Percentiles rank a stretch among this genome's conserved stretches.
phyloP scores from a whole-genome alignment of 2,113 vertebrate genomes.

The Vidua chalybeata region DNA sequence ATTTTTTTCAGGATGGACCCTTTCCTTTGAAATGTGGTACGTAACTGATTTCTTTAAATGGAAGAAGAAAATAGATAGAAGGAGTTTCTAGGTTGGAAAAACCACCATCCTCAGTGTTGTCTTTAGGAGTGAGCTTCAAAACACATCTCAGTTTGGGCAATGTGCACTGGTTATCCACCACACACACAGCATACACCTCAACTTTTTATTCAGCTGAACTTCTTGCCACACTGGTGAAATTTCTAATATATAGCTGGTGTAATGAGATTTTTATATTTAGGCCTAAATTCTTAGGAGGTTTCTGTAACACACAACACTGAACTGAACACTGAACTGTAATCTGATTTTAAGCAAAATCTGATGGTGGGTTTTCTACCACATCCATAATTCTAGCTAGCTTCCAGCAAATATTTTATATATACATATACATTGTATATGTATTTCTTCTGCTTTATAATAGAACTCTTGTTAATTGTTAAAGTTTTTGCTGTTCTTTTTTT shows the following conservation, averaged over 20 bases:
- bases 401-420: neutral
- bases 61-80: conserved; percentile 22
- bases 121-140: neutral
- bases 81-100: neutral
- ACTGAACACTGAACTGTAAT: neutral
- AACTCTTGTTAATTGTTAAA: neutral
- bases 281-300: neutral
- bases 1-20: neutral
- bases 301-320: neutral
- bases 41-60: conserved; percentile 18
- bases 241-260: neutral
- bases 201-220: neutral
- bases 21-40: conserved; percentile 42
- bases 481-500: neutral
- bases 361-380: neutral
- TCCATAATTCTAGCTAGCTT: neutral
- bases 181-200: neutral
- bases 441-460: neutral
- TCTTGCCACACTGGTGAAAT: neutral
- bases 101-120: neutral
- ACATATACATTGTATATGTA: neutral
- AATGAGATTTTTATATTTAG: neutral
- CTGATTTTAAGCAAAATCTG: conserved; percentile 14
- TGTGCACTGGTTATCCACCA: neutral
- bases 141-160: neutral